These are phyloP conservation scores for Tipula unca DNA, from an alignment of 2,888 invertebrate species.

Conservation along the genomic window DNA sequence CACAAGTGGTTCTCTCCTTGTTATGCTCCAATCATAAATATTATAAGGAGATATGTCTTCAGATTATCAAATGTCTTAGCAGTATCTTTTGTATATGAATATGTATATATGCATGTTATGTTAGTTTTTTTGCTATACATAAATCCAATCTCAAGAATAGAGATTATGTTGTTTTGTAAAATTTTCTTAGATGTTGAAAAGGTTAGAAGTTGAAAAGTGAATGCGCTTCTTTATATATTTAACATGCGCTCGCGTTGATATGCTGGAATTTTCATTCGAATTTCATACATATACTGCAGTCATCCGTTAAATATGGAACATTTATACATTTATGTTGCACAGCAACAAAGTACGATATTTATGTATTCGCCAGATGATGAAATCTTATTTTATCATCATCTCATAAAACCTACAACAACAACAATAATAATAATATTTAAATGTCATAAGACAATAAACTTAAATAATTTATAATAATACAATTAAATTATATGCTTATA, in stretches of 20 bases:
- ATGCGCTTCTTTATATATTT: not conserved
- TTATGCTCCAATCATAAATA: not conserved
- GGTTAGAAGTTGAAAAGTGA: slow-evolving; percentile 8
- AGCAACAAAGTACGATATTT: not conserved
- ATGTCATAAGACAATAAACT: slow-evolving; percentile 8
- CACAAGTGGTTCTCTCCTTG: not conserved
- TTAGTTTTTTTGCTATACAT: not conserved
- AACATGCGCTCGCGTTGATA: not conserved
- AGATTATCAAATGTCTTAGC: not conserved
- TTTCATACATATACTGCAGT: too few relatives aligned
- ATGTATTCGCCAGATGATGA: not conserved
- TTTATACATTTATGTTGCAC: not conserved
- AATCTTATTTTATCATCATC: not conserved
- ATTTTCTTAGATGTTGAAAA: not conserved
- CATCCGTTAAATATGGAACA: not conserved
- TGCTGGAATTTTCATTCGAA: not conserved
- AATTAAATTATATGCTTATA: not conserved
- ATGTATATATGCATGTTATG: not conserved
- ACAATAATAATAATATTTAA: not conserved
- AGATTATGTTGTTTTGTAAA: not conserved
- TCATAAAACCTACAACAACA: not conserved
- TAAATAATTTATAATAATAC: not conserved
- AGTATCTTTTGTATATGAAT: not conserved
- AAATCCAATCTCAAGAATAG: not conserved
- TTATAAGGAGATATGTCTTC: not conserved